These are phyloP conservation scores for Eonycteris spelaea DNA, from an alignment of 2,113 vertebrate species.

Conservation along the genomic window DNA sequence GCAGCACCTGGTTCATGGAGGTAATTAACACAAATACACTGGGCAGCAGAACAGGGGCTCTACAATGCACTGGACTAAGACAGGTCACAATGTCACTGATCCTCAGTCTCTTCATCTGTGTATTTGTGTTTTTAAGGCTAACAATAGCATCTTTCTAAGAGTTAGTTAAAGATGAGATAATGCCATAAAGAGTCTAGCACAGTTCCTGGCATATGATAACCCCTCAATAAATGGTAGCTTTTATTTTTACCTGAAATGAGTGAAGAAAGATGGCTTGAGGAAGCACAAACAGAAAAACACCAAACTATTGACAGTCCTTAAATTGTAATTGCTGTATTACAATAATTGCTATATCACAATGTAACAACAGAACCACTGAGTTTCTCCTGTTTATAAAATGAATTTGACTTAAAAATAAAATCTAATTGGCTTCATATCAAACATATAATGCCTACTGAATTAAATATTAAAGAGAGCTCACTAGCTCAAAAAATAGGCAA, in stretches of 20 bases:
- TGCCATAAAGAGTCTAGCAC: background rate
- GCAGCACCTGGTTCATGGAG: background rate
- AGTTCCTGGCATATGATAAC: background rate
- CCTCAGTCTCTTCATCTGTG: background rate
- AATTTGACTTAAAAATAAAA: constrained; percentile 41
- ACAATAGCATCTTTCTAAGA: background rate
- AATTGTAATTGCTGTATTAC: background rate
- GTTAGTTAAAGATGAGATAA: background rate
- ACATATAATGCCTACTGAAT: background rate
- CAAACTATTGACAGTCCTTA: background rate
- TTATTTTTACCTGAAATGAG: background rate
- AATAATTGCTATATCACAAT: background rate
- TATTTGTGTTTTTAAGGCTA: background rate
- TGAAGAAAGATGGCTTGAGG: background rate
- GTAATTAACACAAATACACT: background rate
- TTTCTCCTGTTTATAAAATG: background rate
- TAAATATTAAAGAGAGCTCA: background rate
- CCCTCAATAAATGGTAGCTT: background rate
- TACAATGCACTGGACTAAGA: rapidly evolving
- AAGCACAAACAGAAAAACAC: background rate
- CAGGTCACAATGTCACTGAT: background rate
- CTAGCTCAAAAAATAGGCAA: background rate
- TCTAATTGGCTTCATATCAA: background rate
- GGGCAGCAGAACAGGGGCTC: too few species aligned
- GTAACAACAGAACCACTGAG: background rate